Conservation (phyloP, 92 coral and sea anemone species). For the Isaurus tuberculatus region DNA sequence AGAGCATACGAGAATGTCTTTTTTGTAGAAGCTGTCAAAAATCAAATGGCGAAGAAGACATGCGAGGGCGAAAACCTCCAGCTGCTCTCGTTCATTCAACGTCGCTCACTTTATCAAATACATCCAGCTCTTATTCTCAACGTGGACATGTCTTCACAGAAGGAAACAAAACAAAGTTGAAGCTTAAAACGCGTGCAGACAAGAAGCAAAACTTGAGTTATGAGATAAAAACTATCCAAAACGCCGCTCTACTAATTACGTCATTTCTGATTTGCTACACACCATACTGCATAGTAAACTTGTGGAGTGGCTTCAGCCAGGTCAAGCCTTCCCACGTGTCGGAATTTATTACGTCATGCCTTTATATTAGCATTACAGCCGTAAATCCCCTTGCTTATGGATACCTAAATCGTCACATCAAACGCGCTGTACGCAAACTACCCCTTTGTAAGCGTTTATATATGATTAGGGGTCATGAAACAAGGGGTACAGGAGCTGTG, state of each 20-base stretch:
- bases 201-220: conserved; percentile 68
- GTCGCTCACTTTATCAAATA: conserved; percentile 32
- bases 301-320: conserved; percentile 70
- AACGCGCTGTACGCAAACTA: conserved; percentile 71
- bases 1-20: conserved; percentile 10
- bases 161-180: conserved; percentile 19
- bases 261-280: conserved; percentile 70
- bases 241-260: conserved; percentile 67
- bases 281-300: conserved; percentile 76
- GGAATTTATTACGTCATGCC: conserved; percentile 79
- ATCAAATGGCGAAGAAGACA: background rate
- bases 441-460: conserved; percentile 55
- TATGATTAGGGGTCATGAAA: conserved; percentile 38
- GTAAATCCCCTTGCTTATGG: conserved; percentile 91
- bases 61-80: background rate
- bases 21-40: conserved; percentile 50
- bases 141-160: conserved; percentile 47
- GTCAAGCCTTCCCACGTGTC: conserved; percentile 61
- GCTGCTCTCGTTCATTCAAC: conserved; percentile 2
- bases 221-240: conserved; percentile 85
- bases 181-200: conserved; percentile 39
- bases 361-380: conserved; percentile 76
- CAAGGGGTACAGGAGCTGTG: conserved; percentile 27
- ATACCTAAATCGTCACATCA: conserved; percentile 83
- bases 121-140: conserved; percentile 49